Base-by-base conservation (phyloP, 64 coral and sea anemone genomes). In the Porites lutea region DNA sequence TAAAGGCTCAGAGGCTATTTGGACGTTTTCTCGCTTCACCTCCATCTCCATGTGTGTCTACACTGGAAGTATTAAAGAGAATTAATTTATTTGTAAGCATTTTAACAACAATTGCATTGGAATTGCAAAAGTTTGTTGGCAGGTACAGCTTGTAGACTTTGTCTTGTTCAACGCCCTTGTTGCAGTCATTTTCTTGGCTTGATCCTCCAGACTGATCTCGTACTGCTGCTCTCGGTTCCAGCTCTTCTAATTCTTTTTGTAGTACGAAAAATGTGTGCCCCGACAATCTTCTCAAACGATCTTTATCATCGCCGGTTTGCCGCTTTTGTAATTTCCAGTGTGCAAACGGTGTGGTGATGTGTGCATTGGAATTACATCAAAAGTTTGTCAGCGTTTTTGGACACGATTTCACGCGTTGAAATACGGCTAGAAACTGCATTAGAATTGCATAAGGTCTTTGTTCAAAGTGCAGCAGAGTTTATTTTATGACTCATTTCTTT, bases 301-400 rank as follows among this genome's bases (percentile, higher is more conserved):
- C 27, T 37, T 37, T 37, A 37, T 37, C 27, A 37, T 37, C 27
- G 27, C 27, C 27, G 0, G 0, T 37, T 37, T 37, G 67, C 5
- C 10, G 67, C 22, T 27, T 71, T 71, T 8, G 0, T 10, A 0
- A 21, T 20, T 22, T 12, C 0, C 12, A 27, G 12, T 2, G 68
- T 43, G n/a, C 16, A 47, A 76, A 51, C 46, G 73, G 48, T 51
- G 3, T 14, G 8, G 8, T 52, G 9, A 1, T 68, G 18, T 84
- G 46, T 52, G 81, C 81, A 84, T 84, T 84, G 81, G 81, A 84
- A 52, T 84, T 84, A 63, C 81, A 48, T 45, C 50, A 44, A 57
- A 57, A 1, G 54, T 12, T 57, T 9, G 54, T 57, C 54, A 3
- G 54, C 54, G 27, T 6, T 57, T 57, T 9, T 57, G 3, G 54